Conservation (phyloP, 2,113 vertebrate species). For the Rafetus swinhoei region DNA sequence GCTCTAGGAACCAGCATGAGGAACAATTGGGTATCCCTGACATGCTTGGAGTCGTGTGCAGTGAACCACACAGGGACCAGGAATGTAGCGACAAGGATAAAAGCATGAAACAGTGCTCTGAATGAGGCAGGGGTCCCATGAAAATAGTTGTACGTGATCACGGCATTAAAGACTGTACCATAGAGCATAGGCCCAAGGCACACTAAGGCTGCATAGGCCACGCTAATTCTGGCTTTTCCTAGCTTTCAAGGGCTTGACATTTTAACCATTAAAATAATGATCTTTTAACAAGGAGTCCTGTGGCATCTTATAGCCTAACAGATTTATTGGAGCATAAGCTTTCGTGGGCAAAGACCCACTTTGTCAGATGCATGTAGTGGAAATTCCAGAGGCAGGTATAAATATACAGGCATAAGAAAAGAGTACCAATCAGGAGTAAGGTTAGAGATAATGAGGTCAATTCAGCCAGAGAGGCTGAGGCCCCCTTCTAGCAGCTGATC, state of each 20-base stretch:
- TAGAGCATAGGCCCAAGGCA: slow-evolving; percentile 42
- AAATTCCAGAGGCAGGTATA: too few relatives aligned
- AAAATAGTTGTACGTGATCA: slow-evolving; percentile 38
- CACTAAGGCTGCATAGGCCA: slow-evolving; percentile 21
- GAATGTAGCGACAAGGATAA: slow-evolving; percentile 35
- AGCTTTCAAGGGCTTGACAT: neutral
- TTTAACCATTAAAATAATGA: neutral
- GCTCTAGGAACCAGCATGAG: slow-evolving; percentile 23
- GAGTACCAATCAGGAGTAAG: too few relatives aligned
- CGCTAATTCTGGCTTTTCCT: neutral
- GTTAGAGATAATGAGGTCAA: too few relatives aligned
- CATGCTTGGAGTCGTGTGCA: neutral
- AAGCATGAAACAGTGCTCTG: slow-evolving; percentile 58
- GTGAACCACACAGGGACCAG: neutral
- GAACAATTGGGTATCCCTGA: slow-evolving; percentile 14
- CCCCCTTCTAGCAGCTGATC: too few relatives aligned
- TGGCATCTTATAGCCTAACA: too few relatives aligned
- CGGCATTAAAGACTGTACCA: slow-evolving; percentile 19
- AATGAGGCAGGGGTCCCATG: slow-evolving; percentile 50
- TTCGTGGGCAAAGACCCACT: too few relatives aligned
- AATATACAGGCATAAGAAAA: too few relatives aligned
- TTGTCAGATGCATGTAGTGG: too few relatives aligned
- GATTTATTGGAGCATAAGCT: too few relatives aligned
- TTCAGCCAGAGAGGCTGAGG: too few relatives aligned
- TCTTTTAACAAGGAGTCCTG: too few relatives aligned